phyloP scores from a whole-genome alignment of 2,888 invertebrate species.

The Tetheella fluctuosa region DNA sequence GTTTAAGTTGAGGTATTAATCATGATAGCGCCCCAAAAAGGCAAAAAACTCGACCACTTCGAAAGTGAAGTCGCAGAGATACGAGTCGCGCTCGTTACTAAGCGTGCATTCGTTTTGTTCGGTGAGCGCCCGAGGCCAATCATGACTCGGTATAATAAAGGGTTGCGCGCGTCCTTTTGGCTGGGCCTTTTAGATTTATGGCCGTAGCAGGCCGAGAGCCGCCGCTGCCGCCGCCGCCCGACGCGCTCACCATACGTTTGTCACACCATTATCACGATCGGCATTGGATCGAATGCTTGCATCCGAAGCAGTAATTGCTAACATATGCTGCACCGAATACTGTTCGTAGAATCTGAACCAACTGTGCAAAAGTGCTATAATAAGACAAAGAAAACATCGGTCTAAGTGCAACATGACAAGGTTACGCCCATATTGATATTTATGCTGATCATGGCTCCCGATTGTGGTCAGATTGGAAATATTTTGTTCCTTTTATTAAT shows the following conservation, averaged over 20 bases:
- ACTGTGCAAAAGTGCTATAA: constrained; percentile 32
- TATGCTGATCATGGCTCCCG: constrained; percentile 66
- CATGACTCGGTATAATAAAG: constrained; percentile 81
- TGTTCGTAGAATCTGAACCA: constrained; percentile 27
- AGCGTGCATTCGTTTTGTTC: constrained; percentile 71
- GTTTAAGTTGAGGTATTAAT: constrained; percentile 31
- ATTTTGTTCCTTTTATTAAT: constrained; percentile 34
- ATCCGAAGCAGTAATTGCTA: constrained; percentile 56
- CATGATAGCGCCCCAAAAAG: constrained; percentile 46
- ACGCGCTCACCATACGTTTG: constrained; percentile 68
- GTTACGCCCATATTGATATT: constrained; percentile 71
- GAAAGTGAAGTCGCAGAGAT: constrained; percentile 65
- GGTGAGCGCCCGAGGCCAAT: constrained; percentile 77
- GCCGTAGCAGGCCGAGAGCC: constrained; percentile 51
- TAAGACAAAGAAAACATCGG: constrained; percentile 56
- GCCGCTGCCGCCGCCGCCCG: constrained; percentile 58
- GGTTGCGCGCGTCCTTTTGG: constrained; percentile 74
- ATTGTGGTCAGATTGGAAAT: constrained; percentile 46
- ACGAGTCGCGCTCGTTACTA: constrained; percentile 67
- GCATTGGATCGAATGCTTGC: constrained; percentile 40
- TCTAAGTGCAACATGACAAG: constrained; percentile 63
- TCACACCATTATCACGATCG: constrained; percentile 72
- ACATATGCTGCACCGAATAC: constrained; percentile 43
- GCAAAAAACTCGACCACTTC: constrained; percentile 55
- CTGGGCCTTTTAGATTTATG: constrained; percentile 72